phyloP scores from a whole-genome alignment of 1,140 invertebrate species.

The Uloborus diversus region DNA sequence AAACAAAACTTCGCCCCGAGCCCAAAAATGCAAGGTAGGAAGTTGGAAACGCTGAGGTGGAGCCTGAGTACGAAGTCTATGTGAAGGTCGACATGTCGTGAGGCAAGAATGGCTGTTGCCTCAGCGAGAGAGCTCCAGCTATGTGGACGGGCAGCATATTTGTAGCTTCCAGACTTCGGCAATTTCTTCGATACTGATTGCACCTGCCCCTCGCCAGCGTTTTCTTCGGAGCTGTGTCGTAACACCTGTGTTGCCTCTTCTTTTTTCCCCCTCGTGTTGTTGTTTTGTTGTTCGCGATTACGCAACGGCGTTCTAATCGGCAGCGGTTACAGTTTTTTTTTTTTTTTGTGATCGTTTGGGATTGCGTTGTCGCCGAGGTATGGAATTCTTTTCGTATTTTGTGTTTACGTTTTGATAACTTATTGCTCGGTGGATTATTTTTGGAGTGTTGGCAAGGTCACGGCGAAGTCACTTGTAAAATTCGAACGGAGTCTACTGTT shows the following conservation, averaged over 20 bases:
- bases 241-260: conserved; percentile 23
- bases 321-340: background rate
- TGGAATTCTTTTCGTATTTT: background rate
- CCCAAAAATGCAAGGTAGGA: conserved; percentile 15
- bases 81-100: conserved; percentile 41
- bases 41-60: conserved; percentile 32
- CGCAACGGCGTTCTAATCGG: conserved; percentile 13
- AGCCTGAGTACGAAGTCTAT: conserved; percentile 36
- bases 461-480: too few species aligned
- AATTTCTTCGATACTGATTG: conserved; percentile 22
- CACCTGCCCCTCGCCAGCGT: conserved; percentile 34
- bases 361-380: background rate
- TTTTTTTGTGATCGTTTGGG: background rate
- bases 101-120: conserved; percentile 11
- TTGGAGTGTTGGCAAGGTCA: too few species aligned
- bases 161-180: conserved; percentile 47
- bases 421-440: background rate
- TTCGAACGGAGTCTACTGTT: too few species aligned
- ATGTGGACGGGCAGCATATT: conserved; percentile 43
- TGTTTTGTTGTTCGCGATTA: conserved; percentile 26
- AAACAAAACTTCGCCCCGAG: conserved; percentile 43
- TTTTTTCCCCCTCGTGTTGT: conserved; percentile 14
- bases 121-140: background rate
- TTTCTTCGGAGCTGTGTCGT: conserved; percentile 32
- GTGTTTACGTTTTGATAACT: background rate